These are phyloP conservation scores for Lamellibrachia luymesi DNA, from an alignment of 1,140 invertebrate species.

Conservation along the genomic window DNA sequence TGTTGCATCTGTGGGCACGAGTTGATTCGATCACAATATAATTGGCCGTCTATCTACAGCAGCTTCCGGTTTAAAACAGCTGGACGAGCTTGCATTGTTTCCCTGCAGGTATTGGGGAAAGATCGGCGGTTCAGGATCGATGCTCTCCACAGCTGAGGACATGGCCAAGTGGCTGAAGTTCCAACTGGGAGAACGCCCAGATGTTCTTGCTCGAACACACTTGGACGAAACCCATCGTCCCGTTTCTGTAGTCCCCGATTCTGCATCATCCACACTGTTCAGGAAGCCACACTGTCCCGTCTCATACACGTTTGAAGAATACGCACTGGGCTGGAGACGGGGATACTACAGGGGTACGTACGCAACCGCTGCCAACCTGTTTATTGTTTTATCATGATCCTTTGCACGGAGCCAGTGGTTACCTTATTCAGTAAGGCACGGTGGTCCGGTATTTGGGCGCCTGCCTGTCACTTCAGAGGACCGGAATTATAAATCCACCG, in stretches of 20 bases:
- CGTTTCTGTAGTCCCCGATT: background rate
- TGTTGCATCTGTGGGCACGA: too few relatives aligned
- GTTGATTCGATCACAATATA: too few relatives aligned
- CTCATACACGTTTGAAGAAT: slow-evolving; percentile 33
- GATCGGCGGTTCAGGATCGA: slow-evolving; percentile 40
- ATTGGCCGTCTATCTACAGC: too few relatives aligned
- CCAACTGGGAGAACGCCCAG: slow-evolving; percentile 31
- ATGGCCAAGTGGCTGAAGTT: slow-evolving; percentile 48
- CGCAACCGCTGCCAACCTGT: too few relatives aligned
- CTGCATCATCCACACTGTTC: slow-evolving; percentile 12
- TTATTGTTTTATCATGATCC: too few relatives aligned
- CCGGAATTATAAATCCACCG: too few relatives aligned
- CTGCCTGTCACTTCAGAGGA: too few relatives aligned
- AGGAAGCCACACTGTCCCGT: slow-evolving; percentile 32
- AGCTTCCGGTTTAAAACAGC: too few relatives aligned
- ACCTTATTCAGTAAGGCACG: too few relatives aligned
- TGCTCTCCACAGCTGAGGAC: slow-evolving; percentile 44
- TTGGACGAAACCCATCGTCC: slow-evolving; percentile 1
- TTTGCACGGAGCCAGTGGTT: too few relatives aligned
- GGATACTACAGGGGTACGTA: slow-evolving; percentile 46
- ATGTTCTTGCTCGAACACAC: background rate
- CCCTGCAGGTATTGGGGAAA: slow-evolving; percentile 31
- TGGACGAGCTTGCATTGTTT: background rate
- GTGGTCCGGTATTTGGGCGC: too few relatives aligned
- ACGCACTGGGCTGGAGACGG: slow-evolving; percentile 43